Evolutionary conservation across 2,113 vertebrate species (phyloP).

Genomic region (Pachypanchax playfairii): DNA sequence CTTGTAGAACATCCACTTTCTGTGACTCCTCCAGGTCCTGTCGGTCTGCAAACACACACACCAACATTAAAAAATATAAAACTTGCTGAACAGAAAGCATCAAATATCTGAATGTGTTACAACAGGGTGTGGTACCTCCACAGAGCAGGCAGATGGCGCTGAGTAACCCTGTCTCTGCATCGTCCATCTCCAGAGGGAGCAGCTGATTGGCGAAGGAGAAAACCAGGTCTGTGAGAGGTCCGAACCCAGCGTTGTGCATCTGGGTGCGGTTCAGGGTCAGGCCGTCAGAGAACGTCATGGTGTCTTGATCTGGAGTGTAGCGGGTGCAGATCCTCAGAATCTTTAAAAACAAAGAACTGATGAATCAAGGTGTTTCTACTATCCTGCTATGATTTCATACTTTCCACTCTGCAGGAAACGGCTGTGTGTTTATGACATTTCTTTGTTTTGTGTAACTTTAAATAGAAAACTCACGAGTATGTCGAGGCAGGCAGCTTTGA

Average conservation of each 20-base stretch:
- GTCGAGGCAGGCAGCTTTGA: constrained; percentile 80
- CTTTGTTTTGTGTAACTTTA: neutral
- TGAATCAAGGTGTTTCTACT: too few species aligned
- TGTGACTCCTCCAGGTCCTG: constrained; percentile 79
- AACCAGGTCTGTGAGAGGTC: constrained; percentile 78
- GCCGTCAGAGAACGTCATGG: constrained; percentile 94
- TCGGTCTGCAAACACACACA: constrained; percentile 62
- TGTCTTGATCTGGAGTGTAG: constrained; percentile 81
- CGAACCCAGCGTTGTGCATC: constrained; percentile 82
- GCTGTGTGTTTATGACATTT: too few species aligned
- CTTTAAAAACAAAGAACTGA: too few species aligned
- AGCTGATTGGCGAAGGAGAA: constrained; percentile 91
- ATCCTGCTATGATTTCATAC: too few species aligned
- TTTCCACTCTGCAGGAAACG: too few species aligned
- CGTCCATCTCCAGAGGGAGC: too few species aligned
- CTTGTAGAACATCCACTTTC: constrained; percentile 79
- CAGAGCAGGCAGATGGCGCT: constrained; percentile 97
- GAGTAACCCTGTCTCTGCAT: constrained; percentile 90
- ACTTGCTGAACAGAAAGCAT: neutral
- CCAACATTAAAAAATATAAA: neutral
- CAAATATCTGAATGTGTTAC: too few species aligned
- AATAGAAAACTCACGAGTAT: constrained; percentile 71
- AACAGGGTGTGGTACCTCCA: constrained; percentile 81
- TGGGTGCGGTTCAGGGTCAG: constrained; percentile 90
- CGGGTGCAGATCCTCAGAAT: constrained; percentile 80